Conservation (phyloP, 1,140 invertebrate genomes). For the Polypedilum pembai region DNA sequence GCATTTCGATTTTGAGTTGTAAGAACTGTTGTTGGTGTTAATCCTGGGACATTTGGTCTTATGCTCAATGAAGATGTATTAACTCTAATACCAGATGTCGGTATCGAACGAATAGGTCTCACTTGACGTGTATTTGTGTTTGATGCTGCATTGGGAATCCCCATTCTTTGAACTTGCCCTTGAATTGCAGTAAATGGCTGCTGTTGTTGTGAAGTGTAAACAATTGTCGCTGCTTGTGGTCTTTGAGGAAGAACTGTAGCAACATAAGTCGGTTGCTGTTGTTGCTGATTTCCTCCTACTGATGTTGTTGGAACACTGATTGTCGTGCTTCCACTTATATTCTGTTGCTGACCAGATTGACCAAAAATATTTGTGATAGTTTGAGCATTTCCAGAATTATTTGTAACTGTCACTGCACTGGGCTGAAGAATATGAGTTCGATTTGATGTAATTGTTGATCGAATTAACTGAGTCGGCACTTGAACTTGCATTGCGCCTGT, state of each 20-base stretch:
- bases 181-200: constrained; percentile 33
- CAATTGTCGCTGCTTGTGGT: constrained; percentile 41
- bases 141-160: constrained; percentile 38
- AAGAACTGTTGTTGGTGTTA: constrained; percentile 35
- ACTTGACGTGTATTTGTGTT: constrained; percentile 35
- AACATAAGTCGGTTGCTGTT: constrained; percentile 30
- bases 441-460: constrained; percentile 20
- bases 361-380: constrained; percentile 18
- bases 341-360: background rate
- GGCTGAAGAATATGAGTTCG: background rate
- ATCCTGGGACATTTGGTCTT: constrained; percentile 39
- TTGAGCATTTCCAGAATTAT: constrained; percentile 14
- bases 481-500: background rate
- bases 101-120: constrained; percentile 40
- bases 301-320: background rate
- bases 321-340: background rate
- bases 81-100: constrained; percentile 35
- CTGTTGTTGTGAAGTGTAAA: constrained; percentile 34
- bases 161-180: constrained; percentile 36
- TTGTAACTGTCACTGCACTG: background rate
- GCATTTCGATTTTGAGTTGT: constrained; percentile 36
- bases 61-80: constrained; percentile 35
- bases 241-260: constrained; percentile 41
- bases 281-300: background rate
- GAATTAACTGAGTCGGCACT: constrained; percentile 1